A percentile compares a stretch with the other conserved stretches of the same genome.
phyloP scores from a whole-genome alignment of 2,888 invertebrate genomes.

The Ochropleura plecta region DNA sequence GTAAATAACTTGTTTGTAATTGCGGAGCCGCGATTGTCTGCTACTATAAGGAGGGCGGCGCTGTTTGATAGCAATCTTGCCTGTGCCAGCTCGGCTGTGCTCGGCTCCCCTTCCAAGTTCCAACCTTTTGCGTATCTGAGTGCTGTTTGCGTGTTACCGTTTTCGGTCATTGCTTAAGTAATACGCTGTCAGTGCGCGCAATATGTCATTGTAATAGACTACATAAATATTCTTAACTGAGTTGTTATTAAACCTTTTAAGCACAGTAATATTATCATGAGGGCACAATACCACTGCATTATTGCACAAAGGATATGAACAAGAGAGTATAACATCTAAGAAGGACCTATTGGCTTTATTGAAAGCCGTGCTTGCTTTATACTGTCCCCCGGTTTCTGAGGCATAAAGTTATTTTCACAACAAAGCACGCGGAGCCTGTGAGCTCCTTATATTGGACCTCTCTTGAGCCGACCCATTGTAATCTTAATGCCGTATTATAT shows the following conservation, averaged over 20 bases:
- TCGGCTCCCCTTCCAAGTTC: constrained; percentile 64
- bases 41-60: constrained; percentile 72
- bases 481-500: constrained; percentile 90
- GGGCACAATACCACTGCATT: constrained; percentile 79
- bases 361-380: constrained; percentile 85
- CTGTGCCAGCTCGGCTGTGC: constrained; percentile 73
- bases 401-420: constrained; percentile 90
- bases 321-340: constrained; percentile 80
- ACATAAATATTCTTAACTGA: constrained; percentile 61
- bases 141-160: constrained; percentile 69
- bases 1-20: constrained; percentile 84
- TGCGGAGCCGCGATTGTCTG: constrained; percentile 78
- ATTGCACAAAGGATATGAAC: constrained; percentile 84
- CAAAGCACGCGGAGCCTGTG: constrained; percentile 86
- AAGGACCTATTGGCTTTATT: constrained; percentile 87
- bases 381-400: constrained; percentile 84
- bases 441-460: constrained; percentile 89
- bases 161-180: constrained; percentile 67
- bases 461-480: constrained; percentile 89
- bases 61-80: constrained; percentile 79
- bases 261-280: constrained; percentile 63
- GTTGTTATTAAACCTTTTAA: constrained; percentile 62
- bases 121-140: constrained; percentile 73
- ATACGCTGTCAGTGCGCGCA: constrained; percentile 60
- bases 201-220: constrained; percentile 63